Evolutionary conservation across 1,140 invertebrate species (phyloP).

Genomic region (Drosophila chauvacae): DNA sequence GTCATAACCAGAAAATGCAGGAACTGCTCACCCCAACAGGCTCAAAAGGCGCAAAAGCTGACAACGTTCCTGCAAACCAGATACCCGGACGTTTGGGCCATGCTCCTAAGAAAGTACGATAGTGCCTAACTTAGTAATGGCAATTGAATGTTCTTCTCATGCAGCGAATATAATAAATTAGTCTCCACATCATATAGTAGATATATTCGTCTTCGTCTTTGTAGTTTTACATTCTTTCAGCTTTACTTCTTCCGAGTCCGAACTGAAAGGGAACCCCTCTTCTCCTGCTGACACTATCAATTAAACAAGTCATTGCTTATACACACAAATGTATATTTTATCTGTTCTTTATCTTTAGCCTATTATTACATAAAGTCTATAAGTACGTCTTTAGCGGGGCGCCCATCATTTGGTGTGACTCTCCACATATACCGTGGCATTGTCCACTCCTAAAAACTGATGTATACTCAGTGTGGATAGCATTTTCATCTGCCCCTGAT

Average conservation of each 20-base stretch:
- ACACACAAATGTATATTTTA: conserved; percentile 56
- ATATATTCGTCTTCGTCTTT: not conserved
- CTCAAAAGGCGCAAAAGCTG: conserved; percentile 85
- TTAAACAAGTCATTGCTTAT: conserved; percentile 5
- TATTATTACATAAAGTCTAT: conserved; percentile 60
- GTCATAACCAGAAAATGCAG: conserved; percentile 85
- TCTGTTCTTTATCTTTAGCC: conserved; percentile 35
- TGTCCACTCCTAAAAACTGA: conserved; percentile 73
- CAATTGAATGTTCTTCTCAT: conserved; percentile 43
- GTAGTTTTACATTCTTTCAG: not conserved
- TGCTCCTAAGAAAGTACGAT: conserved; percentile 85
- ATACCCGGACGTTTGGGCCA: conserved; percentile 86
- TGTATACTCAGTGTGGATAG: conserved; percentile 74
- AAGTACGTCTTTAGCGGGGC: conserved; percentile 36
- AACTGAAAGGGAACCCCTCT: too few relatives aligned
- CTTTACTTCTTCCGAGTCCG: not conserved
- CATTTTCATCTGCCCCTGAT: conserved; percentile 85
- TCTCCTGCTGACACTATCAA: not conserved
- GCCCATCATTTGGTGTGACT: conserved; percentile 70
- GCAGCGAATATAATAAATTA: conserved; percentile 48
- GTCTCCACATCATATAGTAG: conserved; percentile 13
- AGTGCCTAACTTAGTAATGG: conserved; percentile 53
- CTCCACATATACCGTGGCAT: conserved; percentile 70
- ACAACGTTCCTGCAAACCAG: conserved; percentile 85
- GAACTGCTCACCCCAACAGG: conserved; percentile 85